Percentiles rank a stretch among this genome's conserved stretches.
Conservation (phyloP, 2,113 vertebrate species). For the Notothenia rossii region DNA sequence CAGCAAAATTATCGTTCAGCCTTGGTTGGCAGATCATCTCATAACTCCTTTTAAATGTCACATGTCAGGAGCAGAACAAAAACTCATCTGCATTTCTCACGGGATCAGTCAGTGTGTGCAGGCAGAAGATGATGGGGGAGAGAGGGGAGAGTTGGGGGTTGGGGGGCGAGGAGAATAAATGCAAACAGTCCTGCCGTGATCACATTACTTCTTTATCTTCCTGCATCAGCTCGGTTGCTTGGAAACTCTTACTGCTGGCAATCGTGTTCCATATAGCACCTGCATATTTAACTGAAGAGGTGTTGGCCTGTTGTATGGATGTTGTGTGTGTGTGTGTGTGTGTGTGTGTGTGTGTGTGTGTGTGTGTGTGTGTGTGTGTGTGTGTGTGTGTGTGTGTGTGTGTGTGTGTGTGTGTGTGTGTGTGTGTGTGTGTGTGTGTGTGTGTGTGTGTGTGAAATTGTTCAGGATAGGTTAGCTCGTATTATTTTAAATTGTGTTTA, state of each 20-base stretch:
- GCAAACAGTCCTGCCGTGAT: conserved; percentile 54
- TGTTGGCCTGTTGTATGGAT: neutral
- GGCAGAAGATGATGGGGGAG: neutral
- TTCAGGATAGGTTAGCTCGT: neutral
- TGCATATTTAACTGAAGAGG: conserved; percentile 34
- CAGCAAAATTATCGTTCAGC: conserved; percentile 29
- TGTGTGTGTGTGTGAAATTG: neutral
- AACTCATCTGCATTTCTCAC: conserved; percentile 40
- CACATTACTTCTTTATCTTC: conserved; percentile 42
- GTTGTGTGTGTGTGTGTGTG: neutral
- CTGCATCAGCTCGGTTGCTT: conserved; percentile 56
- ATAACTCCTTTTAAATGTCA: conserved; percentile 28
- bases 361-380: conserved; percentile 7
- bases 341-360: neutral
- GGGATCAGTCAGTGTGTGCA: neutral
- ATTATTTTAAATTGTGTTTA: neutral
- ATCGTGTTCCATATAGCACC: conserved; percentile 23
- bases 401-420: conserved; percentile 5
- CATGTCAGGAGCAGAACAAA: neutral
- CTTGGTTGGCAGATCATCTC: conserved; percentile 30
- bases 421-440: conserved; percentile 6
- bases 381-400: conserved; percentile 7
- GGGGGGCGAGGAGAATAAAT: neutral
- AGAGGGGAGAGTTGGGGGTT: neutral
- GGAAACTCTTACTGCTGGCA: conserved; percentile 53